A percentile compares a stretch with the other conserved stretches of the same genome.
These are phyloP conservation scores for Chalcosyrphus nemorum DNA, from an alignment of 2,888 invertebrate species.

Conservation along the genomic window DNA sequence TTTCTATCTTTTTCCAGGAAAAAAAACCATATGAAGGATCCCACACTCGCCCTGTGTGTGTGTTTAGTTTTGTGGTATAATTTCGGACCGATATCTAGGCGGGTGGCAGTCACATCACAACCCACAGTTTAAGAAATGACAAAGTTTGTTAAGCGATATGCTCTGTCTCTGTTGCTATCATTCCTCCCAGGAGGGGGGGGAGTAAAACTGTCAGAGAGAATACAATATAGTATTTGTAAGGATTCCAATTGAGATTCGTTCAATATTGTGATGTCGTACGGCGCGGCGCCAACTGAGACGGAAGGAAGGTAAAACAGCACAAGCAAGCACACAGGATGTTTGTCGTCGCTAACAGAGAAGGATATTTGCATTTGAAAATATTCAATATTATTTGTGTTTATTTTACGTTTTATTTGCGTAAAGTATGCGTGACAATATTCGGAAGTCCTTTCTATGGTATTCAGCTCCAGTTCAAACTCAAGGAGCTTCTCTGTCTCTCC, in stretches of 20 bases:
- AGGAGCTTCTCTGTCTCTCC: background rate
- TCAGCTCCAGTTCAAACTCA: too few relatives aligned
- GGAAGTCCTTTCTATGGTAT: constrained; percentile 12
- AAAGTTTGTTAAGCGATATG: constrained; percentile 38
- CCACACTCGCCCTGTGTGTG: background rate
- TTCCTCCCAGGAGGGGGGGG: background rate
- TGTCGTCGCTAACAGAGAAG: constrained; percentile 5
- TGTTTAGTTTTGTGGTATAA: background rate
- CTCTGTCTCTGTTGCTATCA: background rate
- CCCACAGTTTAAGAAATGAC: constrained; percentile 31
- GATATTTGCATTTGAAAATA: constrained; percentile 64
- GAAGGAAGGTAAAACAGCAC: constrained; percentile 3
- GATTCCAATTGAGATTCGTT: constrained; percentile 46
- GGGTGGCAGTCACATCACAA: background rate
- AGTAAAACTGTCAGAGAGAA: background rate
- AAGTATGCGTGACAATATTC: constrained; percentile 64
- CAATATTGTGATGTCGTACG: constrained; percentile 50
- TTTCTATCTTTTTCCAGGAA: background rate
- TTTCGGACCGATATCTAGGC: background rate
- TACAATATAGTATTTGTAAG: constrained; percentile 30
- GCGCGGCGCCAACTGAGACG: constrained; percentile 1
- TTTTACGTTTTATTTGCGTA: constrained; percentile 58
- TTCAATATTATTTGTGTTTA: constrained; percentile 63
- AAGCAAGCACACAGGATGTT: constrained; percentile 30
- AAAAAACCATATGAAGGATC: background rate